phyloP scores from a whole-genome alignment of 2,797 vertebrate genomes.

The Jordanella pulchra region DNA sequence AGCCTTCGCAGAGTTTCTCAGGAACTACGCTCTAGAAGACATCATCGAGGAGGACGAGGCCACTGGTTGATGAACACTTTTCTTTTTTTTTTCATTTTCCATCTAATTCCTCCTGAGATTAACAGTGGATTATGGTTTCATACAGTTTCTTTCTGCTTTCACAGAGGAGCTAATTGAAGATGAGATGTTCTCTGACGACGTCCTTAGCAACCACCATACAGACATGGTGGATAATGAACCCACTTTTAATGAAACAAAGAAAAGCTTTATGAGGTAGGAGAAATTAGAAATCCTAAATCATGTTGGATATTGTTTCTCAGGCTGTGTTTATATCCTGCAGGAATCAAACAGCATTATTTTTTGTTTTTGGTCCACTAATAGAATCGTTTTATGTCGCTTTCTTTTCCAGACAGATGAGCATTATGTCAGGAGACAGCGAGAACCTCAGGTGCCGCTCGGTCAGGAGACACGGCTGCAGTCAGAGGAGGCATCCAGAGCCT shows the following conservation, averaged over 20 bases:
- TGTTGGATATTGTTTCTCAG: not conserved
- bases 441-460: conserved; percentile 78
- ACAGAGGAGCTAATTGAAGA: conserved; percentile 78
- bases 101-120: rapidly evolving
- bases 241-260: conserved; percentile 84
- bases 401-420: conserved; percentile 86
- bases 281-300: not conserved
- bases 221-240: conserved; percentile 90
- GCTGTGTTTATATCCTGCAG: not conserved
- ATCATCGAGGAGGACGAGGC: conserved; percentile 81
- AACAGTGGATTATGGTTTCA: not conserved
- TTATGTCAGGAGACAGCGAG: conserved; percentile 87
- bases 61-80: conserved; percentile 62
- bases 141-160: conserved; percentile 9
- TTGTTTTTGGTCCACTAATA: not conserved
- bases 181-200: conserved; percentile 86
- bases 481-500: conserved; percentile 76
- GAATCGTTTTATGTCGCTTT: not conserved
- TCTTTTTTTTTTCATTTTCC: not conserved
- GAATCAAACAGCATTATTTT: not conserved
- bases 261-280: conserved; percentile 89
- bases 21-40: conserved; percentile 87
- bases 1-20: conserved; percentile 92
- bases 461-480: conserved; percentile 76
- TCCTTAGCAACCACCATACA: conserved; percentile 89